Evolutionary conservation across 2,113 vertebrate species (phyloP), one percentile per base, ranked within the genome.

Genomic region (Plotosus lineatus): DNA sequence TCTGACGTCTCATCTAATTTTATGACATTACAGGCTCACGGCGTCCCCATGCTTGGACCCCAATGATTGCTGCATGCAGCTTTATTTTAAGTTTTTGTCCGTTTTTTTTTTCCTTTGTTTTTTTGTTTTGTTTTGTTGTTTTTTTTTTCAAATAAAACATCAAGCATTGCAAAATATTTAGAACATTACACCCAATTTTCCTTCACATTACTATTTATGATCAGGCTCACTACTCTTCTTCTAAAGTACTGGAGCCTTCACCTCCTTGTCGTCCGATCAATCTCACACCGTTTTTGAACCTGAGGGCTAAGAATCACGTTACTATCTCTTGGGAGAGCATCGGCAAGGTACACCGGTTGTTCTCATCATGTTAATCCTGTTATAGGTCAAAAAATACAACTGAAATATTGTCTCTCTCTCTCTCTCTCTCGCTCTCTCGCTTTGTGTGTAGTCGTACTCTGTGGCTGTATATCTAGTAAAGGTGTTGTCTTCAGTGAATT

Each of bases 381-480:
- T 12, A 3, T 21, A 28, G 12, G 8, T 46, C 0, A 28, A 28
- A 71, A 71, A 69, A 8, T 44, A 15, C 15, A 66, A 23, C 38
- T 63, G 8, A 36, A 4, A 40, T 23, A 40, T n/a, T 40, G 44
- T 12, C 44, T 9, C 12, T 46, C 12, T 33, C 4, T 14, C 4
- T 58, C 23, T 10, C 15, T 31, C 4, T 65, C 21, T 14, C 4
- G 14, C 19, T 21, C 8, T 9, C 17, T 81, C 15, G 63, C 14
- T 63, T 31, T 23, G 6, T 77, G 11, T 42, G 40, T 80, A 99
- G 98, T 95, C 92, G 90, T 99, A 98, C 88, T 98, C 96, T 85
- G 95, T 96, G 95, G 97, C 96, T 73, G 95, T 99, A 56, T 98
- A 99, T 93, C 93, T 99, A 85, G 97, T 98, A 72, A 95, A 96